A percentile compares a stretch with the other conserved stretches of the same genome.
These are phyloP conservation scores for Alviniconcha strummeri DNA, from an alignment of 2,888 invertebrate species.

Conservation along the genomic window DNA sequence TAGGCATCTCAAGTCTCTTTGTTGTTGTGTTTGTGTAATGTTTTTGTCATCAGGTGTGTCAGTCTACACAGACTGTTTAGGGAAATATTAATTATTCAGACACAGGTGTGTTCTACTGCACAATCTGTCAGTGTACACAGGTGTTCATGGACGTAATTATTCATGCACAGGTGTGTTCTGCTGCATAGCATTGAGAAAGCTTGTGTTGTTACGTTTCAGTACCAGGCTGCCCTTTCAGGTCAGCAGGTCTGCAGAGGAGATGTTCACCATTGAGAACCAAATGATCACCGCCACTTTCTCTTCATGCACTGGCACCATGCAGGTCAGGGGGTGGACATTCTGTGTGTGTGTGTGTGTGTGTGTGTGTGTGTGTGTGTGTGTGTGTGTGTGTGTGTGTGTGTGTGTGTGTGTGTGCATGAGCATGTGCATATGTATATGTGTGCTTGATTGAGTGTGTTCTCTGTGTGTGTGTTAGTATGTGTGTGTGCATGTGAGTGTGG, in stretches of 20 bases:
- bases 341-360: background rate
- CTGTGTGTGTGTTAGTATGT: background rate
- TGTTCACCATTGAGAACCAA: constrained; percentile 48
- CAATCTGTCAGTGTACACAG: no score
- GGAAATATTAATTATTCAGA: no score
- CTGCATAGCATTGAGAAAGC: no score
- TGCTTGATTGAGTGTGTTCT: background rate
- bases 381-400: background rate
- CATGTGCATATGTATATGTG: background rate
- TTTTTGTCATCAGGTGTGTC: no score
- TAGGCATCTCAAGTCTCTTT: no score
- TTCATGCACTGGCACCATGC: constrained; percentile 65
- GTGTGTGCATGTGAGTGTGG: background rate
- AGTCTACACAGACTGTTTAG: no score
- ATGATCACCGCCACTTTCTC: constrained; percentile 55
- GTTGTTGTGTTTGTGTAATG: no score
- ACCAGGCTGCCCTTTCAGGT: constrained; percentile 17
- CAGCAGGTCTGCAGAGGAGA: constrained; percentile 15
- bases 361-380: background rate
- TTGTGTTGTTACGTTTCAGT: background rate
- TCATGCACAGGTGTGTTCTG: no score
- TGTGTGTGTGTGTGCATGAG: background rate
- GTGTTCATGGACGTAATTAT: no score
- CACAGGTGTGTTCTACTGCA: no score
- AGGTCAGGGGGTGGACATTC: constrained; percentile 47